These are phyloP conservation scores for Brachyptera risi DNA, from an alignment of 2,888 invertebrate genomes.

Conservation along the genomic window DNA sequence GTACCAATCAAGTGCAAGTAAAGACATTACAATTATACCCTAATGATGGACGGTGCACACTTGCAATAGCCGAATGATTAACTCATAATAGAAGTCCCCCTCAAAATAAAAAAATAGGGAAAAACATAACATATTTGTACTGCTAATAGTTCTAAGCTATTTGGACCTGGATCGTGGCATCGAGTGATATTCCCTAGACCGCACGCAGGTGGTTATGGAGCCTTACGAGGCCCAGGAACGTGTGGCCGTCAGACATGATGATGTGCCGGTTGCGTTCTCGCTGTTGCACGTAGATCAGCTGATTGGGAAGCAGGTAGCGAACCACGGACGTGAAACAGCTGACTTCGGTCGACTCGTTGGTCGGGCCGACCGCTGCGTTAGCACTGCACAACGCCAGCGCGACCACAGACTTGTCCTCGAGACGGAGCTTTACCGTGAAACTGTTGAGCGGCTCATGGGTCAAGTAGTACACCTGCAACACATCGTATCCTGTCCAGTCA, in stretches of 20 bases:
- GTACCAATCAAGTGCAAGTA: too few relatives aligned
- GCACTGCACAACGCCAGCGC: constrained; percentile 24
- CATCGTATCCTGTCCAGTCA: too few relatives aligned
- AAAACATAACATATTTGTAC: too few relatives aligned
- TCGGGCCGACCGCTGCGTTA: constrained; percentile 25
- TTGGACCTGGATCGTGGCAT: too few relatives aligned
- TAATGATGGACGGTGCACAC: too few relatives aligned
- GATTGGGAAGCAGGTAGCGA: constrained; percentile 23
- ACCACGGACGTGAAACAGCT: constrained; percentile 42
- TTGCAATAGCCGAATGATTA: too few relatives aligned
- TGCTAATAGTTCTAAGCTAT: too few relatives aligned
- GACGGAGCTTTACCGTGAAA: constrained; percentile 25
- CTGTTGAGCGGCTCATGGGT: constrained; percentile 27
- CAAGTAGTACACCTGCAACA: constrained; percentile 29
- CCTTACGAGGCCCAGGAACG: constrained; percentile 30
- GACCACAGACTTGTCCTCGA: background rate
- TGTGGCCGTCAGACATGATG: constrained; percentile 27
- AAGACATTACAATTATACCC: too few relatives aligned
- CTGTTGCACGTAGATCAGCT: constrained; percentile 30
- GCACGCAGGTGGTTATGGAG: too few relatives aligned
- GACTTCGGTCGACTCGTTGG: constrained; percentile 39
- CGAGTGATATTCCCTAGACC: too few relatives aligned
- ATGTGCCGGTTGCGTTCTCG: constrained; percentile 27
- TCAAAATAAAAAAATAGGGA: too few relatives aligned
- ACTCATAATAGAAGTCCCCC: too few relatives aligned